Base-by-base conservation (phyloP, 2,797 vertebrate genomes). In the Choloepus didactylus region DNA sequence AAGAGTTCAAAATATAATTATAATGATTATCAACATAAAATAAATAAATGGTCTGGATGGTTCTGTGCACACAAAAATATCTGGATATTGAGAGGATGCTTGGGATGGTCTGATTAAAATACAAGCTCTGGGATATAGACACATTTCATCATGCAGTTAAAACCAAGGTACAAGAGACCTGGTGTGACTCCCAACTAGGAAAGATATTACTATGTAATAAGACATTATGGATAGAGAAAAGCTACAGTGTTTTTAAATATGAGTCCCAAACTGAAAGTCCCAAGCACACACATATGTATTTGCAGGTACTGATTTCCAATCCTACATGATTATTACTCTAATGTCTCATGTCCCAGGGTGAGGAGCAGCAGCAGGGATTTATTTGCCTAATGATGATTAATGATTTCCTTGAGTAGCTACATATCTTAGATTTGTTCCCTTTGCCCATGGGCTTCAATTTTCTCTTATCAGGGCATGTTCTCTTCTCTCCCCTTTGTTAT, bases 51-150 rank as follows among this genome's bases (percentile, higher is more conserved):
- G n/a, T 54, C 67, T 56, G 27, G 91, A 8, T n/a, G 5, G 60
- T 59, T 89, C 31, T 25, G 7, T 44, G 49, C 72, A 67, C 25
- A 82, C 23, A 85, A 82, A 75, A 81, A 70, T 23, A 3, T 46
- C 25, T 64, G n/a, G 31, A 16, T 44, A 27, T 46, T 75, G 27
- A 85, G 38, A 19, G 15, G 19, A 66, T 70, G 75, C 64, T 56
- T 69, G 19, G 14, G 10, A 60, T 80, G 51, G 46, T 56, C 79
- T 94, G 25, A 25, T 72, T 69, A 91, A 91, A 83, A 92, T 54
- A 70, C 1, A 70, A n/a, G 15, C 4, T 27, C 35, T 9, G 27
- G 15, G 29, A 10, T 27, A 56, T 0, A 38, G 41, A n/a, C 18
- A 73, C 69, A 87, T 64, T 88, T 92, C 41, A 46, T 1, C n/a